phyloP scores from a whole-genome alignment of 2,888 invertebrate genomes.

The Ferrisia virgata region DNA sequence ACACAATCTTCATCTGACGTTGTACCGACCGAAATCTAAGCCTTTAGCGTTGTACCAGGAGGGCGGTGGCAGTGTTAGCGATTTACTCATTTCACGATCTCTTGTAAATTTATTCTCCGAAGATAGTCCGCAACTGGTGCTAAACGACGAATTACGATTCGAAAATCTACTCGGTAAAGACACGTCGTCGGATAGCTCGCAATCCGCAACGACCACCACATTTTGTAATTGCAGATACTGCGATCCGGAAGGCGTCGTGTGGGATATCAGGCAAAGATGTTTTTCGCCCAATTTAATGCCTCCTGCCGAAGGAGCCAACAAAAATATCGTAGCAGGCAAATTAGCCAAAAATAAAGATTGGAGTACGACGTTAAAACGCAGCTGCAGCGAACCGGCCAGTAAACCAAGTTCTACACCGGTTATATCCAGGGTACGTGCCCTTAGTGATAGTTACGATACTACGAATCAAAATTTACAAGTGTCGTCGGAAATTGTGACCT shows the following conservation, averaged over 20 bases:
- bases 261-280: constrained; percentile 62
- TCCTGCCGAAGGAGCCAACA: neutral
- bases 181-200: neutral
- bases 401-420: constrained; percentile 55
- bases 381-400: constrained; percentile 59
- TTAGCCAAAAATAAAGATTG: constrained; percentile 5
- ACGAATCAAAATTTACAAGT: constrained; percentile 62
- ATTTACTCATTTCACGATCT: constrained; percentile 31
- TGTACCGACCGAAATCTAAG: neutral
- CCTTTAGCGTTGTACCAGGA: neutral
- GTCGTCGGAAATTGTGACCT: constrained; percentile 74
- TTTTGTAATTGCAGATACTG: constrained; percentile 73
- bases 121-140: neutral
- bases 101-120: constrained; percentile 22
- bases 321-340: neutral
- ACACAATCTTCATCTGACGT: neutral
- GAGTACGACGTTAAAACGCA: constrained; percentile 55
- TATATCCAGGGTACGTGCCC: constrained; percentile 52
- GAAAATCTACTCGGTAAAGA: constrained; percentile 39
- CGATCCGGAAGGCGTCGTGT: constrained; percentile 70
- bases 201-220: constrained; percentile 33
- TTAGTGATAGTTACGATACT: constrained; percentile 50
- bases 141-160: constrained; percentile 37
- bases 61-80: neutral
- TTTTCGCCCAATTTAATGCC: constrained; percentile 46